Percentiles rank a stretch among this genome's conserved stretches.
Conservation (phyloP, 2,797 vertebrate genomes). For the Coendou prehensilis region DNA sequence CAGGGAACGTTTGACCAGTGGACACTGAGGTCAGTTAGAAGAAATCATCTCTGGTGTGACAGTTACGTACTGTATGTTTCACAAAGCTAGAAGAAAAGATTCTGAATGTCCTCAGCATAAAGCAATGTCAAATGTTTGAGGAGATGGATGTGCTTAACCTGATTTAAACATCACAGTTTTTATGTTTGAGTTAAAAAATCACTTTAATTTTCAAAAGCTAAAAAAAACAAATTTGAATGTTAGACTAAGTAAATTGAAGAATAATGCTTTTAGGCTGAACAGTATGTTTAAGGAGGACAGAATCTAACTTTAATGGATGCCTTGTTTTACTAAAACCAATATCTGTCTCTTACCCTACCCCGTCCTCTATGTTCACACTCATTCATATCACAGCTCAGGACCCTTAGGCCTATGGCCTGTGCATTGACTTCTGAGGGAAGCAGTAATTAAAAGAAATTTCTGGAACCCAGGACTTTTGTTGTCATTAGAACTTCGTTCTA, state of each 20-base stretch:
- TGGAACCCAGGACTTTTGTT: not conserved
- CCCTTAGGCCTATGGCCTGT: fast-evolving
- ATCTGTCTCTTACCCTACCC: fast-evolving
- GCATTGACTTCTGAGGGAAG: not conserved
- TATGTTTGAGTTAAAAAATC: not conserved
- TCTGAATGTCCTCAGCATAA: not conserved
- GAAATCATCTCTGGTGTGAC: not conserved
- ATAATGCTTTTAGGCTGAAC: not conserved
- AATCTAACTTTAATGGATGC: not conserved
- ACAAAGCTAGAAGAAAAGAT: not conserved
- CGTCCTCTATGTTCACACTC: fast-evolving
- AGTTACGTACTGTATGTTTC: not conserved
- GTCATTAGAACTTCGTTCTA: not conserved
- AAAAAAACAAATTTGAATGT: not conserved
- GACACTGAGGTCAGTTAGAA: not conserved
- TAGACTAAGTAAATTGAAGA: constrained; percentile 9
- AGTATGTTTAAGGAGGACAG: not conserved
- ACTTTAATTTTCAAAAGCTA: not conserved
- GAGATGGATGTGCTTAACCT: not conserved
- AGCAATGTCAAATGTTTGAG: not conserved
- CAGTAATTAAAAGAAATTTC: not conserved
- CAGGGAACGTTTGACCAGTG: not conserved
- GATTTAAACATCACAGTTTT: not conserved
- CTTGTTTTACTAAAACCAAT: not conserved
- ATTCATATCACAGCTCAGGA: not conserved